phyloP scores from a whole-genome alignment of 2,888 invertebrate genomes.

The Rhodophaea formosa region DNA sequence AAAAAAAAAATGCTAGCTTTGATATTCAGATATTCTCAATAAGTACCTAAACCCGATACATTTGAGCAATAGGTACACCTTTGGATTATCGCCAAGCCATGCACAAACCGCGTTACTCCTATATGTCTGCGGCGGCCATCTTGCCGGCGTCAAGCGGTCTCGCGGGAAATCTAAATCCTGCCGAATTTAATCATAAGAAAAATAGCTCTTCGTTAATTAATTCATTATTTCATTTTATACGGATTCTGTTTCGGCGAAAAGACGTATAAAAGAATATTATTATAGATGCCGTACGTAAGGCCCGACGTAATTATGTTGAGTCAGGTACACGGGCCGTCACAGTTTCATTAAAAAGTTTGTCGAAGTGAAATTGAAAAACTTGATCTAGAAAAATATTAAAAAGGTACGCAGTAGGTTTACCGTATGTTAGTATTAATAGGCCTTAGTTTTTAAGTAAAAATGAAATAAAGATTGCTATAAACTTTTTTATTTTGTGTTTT shows the following conservation, averaged over 20 bases:
- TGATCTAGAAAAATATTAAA: not conserved
- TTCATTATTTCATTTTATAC: constrained; percentile 15
- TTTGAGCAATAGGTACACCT: not conserved
- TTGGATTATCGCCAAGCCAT: not conserved
- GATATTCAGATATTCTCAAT: not conserved
- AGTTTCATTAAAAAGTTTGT: not conserved
- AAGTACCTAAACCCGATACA: not conserved
- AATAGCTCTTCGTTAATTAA: constrained; percentile 17
- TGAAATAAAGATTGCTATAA: too few species aligned
- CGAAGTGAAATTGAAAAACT: not conserved
- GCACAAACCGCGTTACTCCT: not conserved
- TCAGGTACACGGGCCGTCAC: not conserved
- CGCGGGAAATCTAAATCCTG: constrained; percentile 20
- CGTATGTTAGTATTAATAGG: too few species aligned
- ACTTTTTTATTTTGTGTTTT: too few species aligned
- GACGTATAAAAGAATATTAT: not conserved
- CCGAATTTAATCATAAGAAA: constrained; percentile 20
- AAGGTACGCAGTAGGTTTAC: not conserved
- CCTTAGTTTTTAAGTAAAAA: too few species aligned
- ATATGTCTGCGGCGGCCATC: constrained; percentile 9
- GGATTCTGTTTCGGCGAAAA: not conserved
- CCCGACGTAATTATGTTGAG: not conserved
- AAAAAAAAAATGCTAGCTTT: too few species aligned
- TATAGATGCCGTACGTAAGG: not conserved
- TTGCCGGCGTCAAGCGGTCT: constrained; percentile 12